Evolutionary conservation across 2,113 vertebrate genomes (phyloP), one percentile per base, ranked within the genome.

Genomic region (Podiceps cristatus): DNA sequence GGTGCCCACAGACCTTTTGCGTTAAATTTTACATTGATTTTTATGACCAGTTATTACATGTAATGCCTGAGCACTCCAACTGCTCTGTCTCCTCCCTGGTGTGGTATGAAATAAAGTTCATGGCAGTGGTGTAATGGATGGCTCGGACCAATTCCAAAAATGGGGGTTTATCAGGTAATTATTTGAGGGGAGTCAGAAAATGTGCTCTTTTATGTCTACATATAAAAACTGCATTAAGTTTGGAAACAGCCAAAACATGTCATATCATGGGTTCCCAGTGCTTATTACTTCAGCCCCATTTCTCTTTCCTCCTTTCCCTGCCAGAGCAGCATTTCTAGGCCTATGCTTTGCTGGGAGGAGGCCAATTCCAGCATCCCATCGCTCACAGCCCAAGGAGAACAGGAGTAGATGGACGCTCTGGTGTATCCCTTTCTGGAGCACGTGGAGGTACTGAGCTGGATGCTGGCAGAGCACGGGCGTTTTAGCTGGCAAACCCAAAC

Each of bases 31-130:
- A 95, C 95, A 75, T 91, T 59, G 94, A 96, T 96, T 98, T 98
- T 98, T 96, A 98, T 82, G 93, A 79, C 58, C 91, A 60, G 23
- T 96, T 90, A 94, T 97, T 97, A 91, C 79, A 93, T 75, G 92
- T 75, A 92, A 79, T 88, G 90, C 95, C 93, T 84, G 75, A 98
- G 50, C 73, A 60, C 75, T 97, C 93, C 93, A 94, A 88, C 83
- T 96, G 88, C 93, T 96, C 67, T 71, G 60, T 86, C 73, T 89
- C 90, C 87, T 98, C 98, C 97, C 97, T 78, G 29, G 97, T 97
- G 97, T 96, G 88, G 85, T 97, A 98, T 96, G 96, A 98, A 98
- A 95, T 91, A 74, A 96, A 98, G 97, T 98, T 98, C 96, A 97
- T 71, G 89, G 92, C 95, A 96, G 45, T 4, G 6, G 91, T 78